A percentile compares a stretch with the other conserved stretches of the same genome.
phyloP scores from a whole-genome alignment of 1,140 invertebrate species.

The Heliothis virescens region DNA sequence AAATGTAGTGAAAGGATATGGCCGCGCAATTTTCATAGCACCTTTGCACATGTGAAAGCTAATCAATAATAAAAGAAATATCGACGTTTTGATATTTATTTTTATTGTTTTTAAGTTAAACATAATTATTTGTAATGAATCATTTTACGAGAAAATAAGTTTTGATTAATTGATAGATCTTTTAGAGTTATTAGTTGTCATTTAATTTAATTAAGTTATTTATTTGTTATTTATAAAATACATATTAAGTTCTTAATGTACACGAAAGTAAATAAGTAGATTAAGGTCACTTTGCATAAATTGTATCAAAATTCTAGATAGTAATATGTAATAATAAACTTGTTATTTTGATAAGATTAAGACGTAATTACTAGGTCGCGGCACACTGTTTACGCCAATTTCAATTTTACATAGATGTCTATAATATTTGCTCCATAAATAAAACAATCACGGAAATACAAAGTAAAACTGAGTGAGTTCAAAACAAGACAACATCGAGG shows the following conservation, averaged over 20 bases:
- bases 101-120: background rate
- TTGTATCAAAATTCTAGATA: background rate
- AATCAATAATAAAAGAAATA: constrained; percentile 16
- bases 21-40: constrained; percentile 32
- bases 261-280: background rate
- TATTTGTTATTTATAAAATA: too few relatives aligned
- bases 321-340: background rate
- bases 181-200: background rate
- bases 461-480: background rate
- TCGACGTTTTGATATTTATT: background rate
- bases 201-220: too few relatives aligned
- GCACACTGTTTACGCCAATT: background rate
- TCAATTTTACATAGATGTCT: background rate
- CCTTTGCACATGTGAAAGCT: constrained; percentile 44
- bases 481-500: constrained; percentile 17
- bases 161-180: background rate
- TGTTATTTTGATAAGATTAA: constrained; percentile 9
- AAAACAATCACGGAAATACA: background rate
- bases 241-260: background rate
- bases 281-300: constrained; percentile 9
- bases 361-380: background rate
- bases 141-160: background rate
- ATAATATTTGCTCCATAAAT: too few relatives aligned
- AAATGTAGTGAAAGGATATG: constrained; percentile 57
- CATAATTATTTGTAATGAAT: background rate